Evolutionary conservation across 2,113 vertebrate genomes (phyloP).

Genomic region (Microcebus jonahi): DNA sequence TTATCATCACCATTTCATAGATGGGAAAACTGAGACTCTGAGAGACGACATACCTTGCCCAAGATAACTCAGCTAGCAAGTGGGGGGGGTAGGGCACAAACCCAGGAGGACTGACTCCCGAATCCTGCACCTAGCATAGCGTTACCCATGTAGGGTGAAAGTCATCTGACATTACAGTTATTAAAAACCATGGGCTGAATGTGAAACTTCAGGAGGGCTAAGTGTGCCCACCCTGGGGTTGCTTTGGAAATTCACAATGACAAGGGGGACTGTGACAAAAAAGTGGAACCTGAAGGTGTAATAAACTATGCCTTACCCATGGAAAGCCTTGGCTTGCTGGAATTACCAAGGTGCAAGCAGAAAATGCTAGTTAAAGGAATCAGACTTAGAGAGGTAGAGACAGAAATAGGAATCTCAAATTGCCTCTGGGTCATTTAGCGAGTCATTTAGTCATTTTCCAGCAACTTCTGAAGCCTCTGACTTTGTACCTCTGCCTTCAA

Average conservation of each 20-base stretch:
- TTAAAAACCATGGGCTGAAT: neutral
- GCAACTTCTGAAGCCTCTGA: neutral
- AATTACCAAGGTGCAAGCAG: neutral
- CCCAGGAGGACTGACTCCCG: neutral
- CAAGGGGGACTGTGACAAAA: neutral
- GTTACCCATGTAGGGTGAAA: no score
- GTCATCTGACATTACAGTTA: neutral
- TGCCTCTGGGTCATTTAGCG: neutral
- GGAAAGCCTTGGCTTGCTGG: neutral
- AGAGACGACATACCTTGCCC: neutral
- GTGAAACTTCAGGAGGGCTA: neutral
- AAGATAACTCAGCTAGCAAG: neutral
- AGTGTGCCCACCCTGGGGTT: neutral
- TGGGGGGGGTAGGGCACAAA: no score
- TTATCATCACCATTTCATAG: neutral
- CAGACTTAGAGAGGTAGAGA: neutral
- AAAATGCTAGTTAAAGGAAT: neutral
- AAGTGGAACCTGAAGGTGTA: neutral
- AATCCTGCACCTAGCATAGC: neutral
- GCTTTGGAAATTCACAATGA: neutral
- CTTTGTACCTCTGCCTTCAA: neutral
- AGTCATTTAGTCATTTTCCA: constrained; percentile 17
- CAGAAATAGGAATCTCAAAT: neutral
- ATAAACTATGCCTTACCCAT: neutral
- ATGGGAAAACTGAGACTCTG: neutral